These are phyloP conservation scores for Bovichtus variegatus DNA, from an alignment of 2,797 vertebrate genomes.

Conservation along the genomic window DNA sequence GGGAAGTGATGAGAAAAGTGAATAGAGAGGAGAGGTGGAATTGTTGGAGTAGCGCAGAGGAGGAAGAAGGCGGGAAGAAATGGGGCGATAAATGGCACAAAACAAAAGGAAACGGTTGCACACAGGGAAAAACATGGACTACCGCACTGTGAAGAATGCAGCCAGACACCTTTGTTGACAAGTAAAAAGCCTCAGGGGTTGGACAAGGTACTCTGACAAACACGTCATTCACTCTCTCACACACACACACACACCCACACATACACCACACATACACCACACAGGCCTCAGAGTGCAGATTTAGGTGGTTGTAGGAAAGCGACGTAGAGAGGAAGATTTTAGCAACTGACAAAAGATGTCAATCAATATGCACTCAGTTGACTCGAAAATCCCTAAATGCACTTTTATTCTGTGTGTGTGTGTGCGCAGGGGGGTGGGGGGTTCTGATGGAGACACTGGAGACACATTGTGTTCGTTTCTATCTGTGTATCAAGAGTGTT, in stretches of 20 bases:
- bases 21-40: background rate
- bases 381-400: conserved; percentile 47
- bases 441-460: too few relatives aligned
- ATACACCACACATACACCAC: background rate
- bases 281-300: conserved; percentile 33
- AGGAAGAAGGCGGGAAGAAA: conserved; percentile 33
- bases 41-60: conserved; percentile 20
- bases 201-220: conserved; percentile 62
- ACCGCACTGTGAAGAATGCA: conserved; percentile 53
- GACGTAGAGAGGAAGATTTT: conserved; percentile 37
- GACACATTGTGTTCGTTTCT: conserved; percentile 1
- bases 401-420: conserved; percentile 29
- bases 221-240: conserved; percentile 29
- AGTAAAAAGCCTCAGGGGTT: conserved; percentile 62
- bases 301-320: conserved; percentile 35
- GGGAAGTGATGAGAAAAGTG: conserved; percentile 4
- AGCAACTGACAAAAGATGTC: conserved; percentile 55
- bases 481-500: background rate
- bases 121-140: conserved; percentile 51
- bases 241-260: conserved; percentile 3
- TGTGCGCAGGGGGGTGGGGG: too few relatives aligned
- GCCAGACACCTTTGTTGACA: conserved; percentile 67
- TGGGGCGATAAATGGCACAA: conserved; percentile 55
- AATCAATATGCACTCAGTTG: conserved; percentile 65
- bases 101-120: conserved; percentile 57